Conservation (phyloP, 2,888 invertebrate genomes). For the Andrena bicolor region DNA sequence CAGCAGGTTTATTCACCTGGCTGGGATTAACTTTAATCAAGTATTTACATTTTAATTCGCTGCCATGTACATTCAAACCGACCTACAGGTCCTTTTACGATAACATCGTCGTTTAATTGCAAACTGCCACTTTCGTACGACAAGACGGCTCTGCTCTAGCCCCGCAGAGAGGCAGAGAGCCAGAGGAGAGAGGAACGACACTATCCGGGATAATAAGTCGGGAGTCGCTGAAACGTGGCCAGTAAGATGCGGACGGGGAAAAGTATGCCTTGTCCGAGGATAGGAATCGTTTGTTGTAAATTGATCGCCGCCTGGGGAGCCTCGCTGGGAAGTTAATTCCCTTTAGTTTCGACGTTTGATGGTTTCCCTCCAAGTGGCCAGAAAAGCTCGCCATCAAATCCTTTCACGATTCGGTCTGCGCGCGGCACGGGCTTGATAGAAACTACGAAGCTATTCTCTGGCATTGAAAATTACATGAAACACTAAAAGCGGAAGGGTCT, state of each 20-base stretch:
- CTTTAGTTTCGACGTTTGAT: not conserved
- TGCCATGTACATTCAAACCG: constrained; percentile 70
- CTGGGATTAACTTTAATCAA: constrained; percentile 84
- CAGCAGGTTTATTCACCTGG: constrained; percentile 80
- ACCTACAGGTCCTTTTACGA: constrained; percentile 74
- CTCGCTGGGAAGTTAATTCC: not conserved
- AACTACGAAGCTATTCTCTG: not conserved
- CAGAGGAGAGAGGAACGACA: constrained; percentile 12
- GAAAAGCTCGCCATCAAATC: not conserved
- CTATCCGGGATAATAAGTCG: constrained; percentile 49
- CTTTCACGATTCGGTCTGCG: too few species aligned
- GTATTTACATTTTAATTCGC: constrained; percentile 84
- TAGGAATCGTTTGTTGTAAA: constrained; percentile 17
- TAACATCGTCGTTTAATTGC: constrained; percentile 81
- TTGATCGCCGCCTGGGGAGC: constrained; percentile 4
- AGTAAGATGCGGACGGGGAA: constrained; percentile 32
- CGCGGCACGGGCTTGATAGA: too few species aligned
- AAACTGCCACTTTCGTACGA: constrained; percentile 78
- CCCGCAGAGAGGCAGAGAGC: not conserved
- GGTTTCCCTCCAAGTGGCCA: not conserved
- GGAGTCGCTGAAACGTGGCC: constrained; percentile 40
- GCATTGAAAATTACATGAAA: not conserved
- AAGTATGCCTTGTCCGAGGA: not conserved
- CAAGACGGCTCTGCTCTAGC: constrained; percentile 65
- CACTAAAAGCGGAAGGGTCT: not conserved